Evolutionary conservation across 2,888 invertebrate species (phyloP).

Genomic region (Tanaodytes sp.): DNA sequence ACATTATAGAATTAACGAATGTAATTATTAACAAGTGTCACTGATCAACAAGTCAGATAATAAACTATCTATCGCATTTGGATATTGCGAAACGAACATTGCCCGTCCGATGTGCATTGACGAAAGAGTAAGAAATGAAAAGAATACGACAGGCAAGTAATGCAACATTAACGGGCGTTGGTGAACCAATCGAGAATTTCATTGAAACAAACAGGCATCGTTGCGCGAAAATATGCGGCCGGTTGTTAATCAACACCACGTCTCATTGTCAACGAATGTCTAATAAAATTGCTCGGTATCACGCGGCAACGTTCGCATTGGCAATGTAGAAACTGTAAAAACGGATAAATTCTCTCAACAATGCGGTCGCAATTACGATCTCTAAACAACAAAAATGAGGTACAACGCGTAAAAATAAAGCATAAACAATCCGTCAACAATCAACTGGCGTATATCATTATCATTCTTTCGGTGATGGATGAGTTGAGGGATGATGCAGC

Average conservation of each 20-base stretch:
- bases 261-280: no score
- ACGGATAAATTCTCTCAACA: conserved; percentile 1
- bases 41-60: conserved; percentile 47
- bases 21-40: conserved; percentile 50
- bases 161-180: no score
- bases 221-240: no score
- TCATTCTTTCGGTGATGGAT: conserved; percentile 16
- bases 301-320: no score
- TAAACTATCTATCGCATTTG: conserved; percentile 33
- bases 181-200: no score
- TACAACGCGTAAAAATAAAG: conserved; percentile 34
- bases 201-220: no score
- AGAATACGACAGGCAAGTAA: no score
- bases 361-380: conserved; percentile 7
- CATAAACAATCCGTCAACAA: conserved; percentile 43
- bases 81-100: conserved; percentile 32
- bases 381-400: conserved; percentile 34
- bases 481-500: conserved; percentile 27
- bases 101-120: no score
- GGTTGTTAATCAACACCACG: no score
- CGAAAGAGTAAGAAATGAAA: no score
- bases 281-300: no score
- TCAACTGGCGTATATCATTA: conserved; percentile 30
- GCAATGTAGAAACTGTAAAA: conserved; percentile 1
- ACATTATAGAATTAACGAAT: conserved; percentile 47